Conservation (phyloP, 2,797 vertebrate species). For the Pangasius sanitwongsei region DNA sequence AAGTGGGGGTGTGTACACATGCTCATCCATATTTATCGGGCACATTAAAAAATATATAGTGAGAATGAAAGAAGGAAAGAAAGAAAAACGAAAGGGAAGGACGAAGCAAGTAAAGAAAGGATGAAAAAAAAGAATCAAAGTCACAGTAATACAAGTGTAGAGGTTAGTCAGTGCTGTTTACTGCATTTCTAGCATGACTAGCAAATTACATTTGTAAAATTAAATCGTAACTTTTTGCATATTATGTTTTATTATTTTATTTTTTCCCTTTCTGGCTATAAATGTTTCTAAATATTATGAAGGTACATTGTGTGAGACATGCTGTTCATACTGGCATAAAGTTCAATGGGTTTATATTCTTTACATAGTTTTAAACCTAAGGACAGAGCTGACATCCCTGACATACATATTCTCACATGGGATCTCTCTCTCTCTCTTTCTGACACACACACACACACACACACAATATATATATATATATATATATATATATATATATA, state of each 20-base stretch:
- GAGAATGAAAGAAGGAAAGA: conserved; percentile 6
- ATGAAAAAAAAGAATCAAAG: neutral
- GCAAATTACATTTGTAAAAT: neutral
- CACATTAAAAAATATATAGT: neutral
- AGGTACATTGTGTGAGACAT: neutral
- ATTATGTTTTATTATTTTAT: neutral
- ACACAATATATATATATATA: too few species aligned
- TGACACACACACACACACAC: too few species aligned
- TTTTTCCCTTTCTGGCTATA: neutral
- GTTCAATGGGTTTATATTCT: neutral
- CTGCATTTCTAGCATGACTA: neutral
- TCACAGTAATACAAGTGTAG: conserved; percentile 2
- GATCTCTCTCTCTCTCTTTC: too few species aligned
- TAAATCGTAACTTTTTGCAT: neutral
- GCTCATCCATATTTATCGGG: neutral
- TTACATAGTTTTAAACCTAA: neutral
- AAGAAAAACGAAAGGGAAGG: neutral
- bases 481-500: too few species aligned
- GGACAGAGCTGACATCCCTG: neutral
- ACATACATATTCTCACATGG: too few species aligned
- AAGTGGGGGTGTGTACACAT: conserved; percentile 26
- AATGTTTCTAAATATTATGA: neutral
- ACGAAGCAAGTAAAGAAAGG: neutral
- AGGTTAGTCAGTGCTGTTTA: neutral
- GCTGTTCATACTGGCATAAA: neutral